Base-by-base conservation (phyloP, 1,140 invertebrate genomes). In the Idris sp. region DNA sequence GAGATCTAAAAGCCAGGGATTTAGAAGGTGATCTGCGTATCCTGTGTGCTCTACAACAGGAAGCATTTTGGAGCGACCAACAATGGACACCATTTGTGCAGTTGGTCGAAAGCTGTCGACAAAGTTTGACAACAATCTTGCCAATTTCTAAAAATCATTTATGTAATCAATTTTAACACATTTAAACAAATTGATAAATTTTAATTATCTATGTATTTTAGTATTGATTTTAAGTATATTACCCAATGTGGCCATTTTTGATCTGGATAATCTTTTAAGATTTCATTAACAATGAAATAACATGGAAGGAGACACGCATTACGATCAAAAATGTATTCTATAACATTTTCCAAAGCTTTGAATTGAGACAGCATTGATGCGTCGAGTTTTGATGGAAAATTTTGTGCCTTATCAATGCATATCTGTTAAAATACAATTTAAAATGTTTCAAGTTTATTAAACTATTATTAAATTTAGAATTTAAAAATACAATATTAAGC, bases 81-180 rank as follows among this genome's bases (percentile, higher is more conserved):
- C 93, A 31, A 98, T 95, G 0, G 96, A 94, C 0, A 98, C 95
- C 94, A 98, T 98, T 89, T 98, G 96, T 0, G 97, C 96, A 44
- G 94, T 94, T 11, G 93, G 91, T 59, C 95, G 90, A 84, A 98
- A 98, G 88, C 95, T 96, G 80, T 97, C 94, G 7, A 98, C 92
- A 88, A 98, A 98, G 83, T 91, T 92, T 11, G 95, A 93, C 56
- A 98, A 89, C 2, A 98, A 84, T 80, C 92, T 91, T 19, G 95
- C 93, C 10, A 98, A 84, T 89, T 94, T 94, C 94, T 95, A 78
- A 78, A n/a, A 56, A 54, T 16, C 18, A 54, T 44, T 30, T 26
- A n/a, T n/a, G n/a, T n/a, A n/a, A n/a, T n/a, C n/a, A n/a, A n/a
- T n/a, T n/a, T n/a, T n/a, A n/a, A n/a, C n/a, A n/a, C n/a, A n/a